Evolutionary conservation across 2,888 invertebrate species (phyloP).

Genomic region (Notodonta ziczac): DNA sequence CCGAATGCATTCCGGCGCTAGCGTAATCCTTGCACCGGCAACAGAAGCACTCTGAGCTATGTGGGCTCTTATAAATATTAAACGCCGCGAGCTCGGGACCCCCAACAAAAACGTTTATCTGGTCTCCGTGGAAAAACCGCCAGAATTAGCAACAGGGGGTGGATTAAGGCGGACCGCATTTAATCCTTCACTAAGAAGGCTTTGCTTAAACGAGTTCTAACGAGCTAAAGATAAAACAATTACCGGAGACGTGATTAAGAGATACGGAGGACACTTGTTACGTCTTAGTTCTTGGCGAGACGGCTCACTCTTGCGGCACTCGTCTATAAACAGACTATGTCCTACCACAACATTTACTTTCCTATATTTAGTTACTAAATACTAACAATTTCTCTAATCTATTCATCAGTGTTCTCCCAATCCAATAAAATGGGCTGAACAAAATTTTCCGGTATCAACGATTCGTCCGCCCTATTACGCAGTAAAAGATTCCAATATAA

Average conservation of each 20-base stretch:
- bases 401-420: slow-evolving; percentile 47
- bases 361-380: slow-evolving; percentile 18
- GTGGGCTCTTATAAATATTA: slow-evolving; percentile 81
- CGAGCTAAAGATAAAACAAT: slow-evolving; percentile 85
- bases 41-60: slow-evolving; percentile 70
- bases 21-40: slow-evolving; percentile 72
- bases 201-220: slow-evolving; percentile 85
- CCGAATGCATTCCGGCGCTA: slow-evolving; percentile 63
- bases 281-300: slow-evolving; percentile 64
- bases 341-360: slow-evolving; percentile 16
- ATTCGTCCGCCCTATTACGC: slow-evolving; percentile 66
- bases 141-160: slow-evolving; percentile 82
- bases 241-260: slow-evolving; percentile 82
- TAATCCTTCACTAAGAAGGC: slow-evolving; percentile 85
- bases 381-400: slow-evolving; percentile 33
- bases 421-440: slow-evolving; percentile 58
- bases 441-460: slow-evolving; percentile 48
- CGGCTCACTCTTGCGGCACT: slow-evolving; percentile 49
- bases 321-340: slow-evolving; percentile 20
- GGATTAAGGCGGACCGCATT: slow-evolving; percentile 83
- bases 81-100: slow-evolving; percentile 67
- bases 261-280: slow-evolving; percentile 83
- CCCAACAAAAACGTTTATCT: slow-evolving; percentile 83
- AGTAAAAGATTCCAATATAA: slow-evolving; percentile 74
- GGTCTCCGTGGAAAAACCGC: slow-evolving; percentile 81